Base-by-base conservation (phyloP, 2,888 invertebrate species). In the Calephelis perditalis region DNA sequence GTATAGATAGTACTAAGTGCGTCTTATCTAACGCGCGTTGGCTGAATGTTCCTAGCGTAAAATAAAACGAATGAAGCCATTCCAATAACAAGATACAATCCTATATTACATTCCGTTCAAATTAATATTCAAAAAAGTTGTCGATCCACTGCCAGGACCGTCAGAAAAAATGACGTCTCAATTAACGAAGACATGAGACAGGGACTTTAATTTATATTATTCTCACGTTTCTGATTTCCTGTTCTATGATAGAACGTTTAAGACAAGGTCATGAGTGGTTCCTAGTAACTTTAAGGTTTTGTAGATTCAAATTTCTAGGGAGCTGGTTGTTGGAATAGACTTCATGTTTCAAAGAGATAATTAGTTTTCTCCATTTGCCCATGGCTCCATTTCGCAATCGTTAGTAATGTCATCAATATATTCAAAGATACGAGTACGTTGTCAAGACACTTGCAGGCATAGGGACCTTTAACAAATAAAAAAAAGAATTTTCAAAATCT, bases 121-220 rank as follows among this genome's bases (percentile, higher is more conserved):
- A 49, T 26, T 10, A 40, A 40, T 40, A 40, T 40, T 40, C 40
- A 49, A 47, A 49, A 49, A 49, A 49, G 49, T 26, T 5, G 49
- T 15, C 26, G 15, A 26, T 49, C 49, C 49, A 49, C 49, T 10
- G 69, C 67, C 63, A 62, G 64, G 59, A 67, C 72, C 76, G 69
- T 79, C 76, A 77, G 88, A 88, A 88, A 88, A 87, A 82, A 81
- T 88, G 86, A 90, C 86, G 85, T 88, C 89, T 90, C 89, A 89
- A 90, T 90, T 89, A 90, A 85, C 84, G 82, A 73, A 72, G 73
- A 71, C 67, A 62, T 63, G 69, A 70, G 68, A 65, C 68, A 62
- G 65, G 68, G 66, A 67, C 60, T 75, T 81, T 81, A 84, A 84
- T 87, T 86, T 87, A 84, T 87, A 87, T 84, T 82, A 85, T 85